These are phyloP conservation scores for Sarcophaga bullata DNA, from an alignment of 1,140 invertebrate genomes.

Conservation along the genomic window DNA sequence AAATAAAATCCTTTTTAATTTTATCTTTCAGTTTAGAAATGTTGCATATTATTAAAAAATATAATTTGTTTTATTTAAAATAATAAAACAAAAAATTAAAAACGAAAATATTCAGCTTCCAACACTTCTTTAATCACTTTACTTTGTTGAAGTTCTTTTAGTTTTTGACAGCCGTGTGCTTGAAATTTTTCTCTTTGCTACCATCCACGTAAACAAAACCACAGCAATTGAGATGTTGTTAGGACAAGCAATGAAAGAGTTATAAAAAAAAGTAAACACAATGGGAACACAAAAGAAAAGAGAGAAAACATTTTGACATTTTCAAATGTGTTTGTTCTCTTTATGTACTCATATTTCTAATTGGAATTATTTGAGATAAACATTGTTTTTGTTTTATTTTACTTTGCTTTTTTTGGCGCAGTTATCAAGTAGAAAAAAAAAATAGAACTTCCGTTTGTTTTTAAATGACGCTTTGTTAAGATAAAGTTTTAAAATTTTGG, in stretches of 20 bases:
- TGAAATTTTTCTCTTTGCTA: background rate
- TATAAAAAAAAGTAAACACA: background rate
- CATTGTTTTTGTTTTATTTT: background rate
- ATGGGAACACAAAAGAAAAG: background rate
- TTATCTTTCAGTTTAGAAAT: too few relatives aligned
- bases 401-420: background rate
- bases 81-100: background rate
- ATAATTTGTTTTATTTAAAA: background rate
- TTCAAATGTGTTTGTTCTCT: background rate
- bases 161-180: background rate
- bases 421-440: background rate
- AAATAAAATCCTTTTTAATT: too few relatives aligned
- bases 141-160: background rate
- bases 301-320: background rate
- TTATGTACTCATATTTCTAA: background rate
- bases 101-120: background rate
- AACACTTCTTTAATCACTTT: background rate
- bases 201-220: slow-evolving; percentile 12
- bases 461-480: background rate
- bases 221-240: background rate
- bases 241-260: background rate
- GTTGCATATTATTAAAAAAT: background rate
- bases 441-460: background rate
- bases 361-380: background rate
- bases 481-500: too few relatives aligned